phyloP scores from a whole-genome alignment of 2,888 invertebrate genomes.

The Trachelus troglodyta region DNA sequence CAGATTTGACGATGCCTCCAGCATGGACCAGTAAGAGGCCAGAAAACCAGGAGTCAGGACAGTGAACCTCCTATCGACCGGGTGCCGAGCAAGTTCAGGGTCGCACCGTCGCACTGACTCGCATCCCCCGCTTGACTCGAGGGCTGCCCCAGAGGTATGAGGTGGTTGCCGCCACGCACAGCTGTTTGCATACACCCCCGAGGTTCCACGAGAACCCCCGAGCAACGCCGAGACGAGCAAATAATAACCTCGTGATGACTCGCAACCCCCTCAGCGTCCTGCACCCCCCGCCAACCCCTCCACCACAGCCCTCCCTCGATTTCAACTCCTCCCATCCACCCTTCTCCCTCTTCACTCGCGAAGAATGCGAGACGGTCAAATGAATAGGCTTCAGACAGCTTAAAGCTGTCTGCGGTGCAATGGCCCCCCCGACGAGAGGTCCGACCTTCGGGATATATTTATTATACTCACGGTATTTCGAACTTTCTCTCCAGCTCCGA shows the following conservation, averaged over 20 bases:
- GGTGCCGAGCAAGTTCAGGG: constrained; percentile 37
- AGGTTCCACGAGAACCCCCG: constrained; percentile 10
- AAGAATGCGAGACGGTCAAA: constrained; percentile 18
- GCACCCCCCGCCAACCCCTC: neutral
- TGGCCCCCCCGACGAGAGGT: constrained; percentile 25
- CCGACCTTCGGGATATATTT: constrained; percentile 26
- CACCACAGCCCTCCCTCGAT: neutral
- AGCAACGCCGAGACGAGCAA: constrained; percentile 41
- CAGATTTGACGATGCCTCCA: neutral
- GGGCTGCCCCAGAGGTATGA: constrained; percentile 31
- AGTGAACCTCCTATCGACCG: constrained; percentile 60
- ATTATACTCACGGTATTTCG: neutral
- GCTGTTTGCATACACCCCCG: constrained; percentile 55
- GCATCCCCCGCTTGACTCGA: constrained; percentile 11
- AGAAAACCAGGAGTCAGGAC: constrained; percentile 46
- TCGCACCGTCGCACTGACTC: constrained; percentile 47
- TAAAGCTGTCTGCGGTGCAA: constrained; percentile 19
- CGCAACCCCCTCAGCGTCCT: constrained; percentile 21
- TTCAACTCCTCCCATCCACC: constrained; percentile 27
- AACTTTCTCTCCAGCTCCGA: neutral
- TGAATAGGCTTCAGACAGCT: constrained; percentile 19
- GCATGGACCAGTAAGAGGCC: constrained; percentile 34
- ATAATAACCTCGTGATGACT: constrained; percentile 52
- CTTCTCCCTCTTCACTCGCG: constrained; percentile 18
- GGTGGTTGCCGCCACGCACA: constrained; percentile 50